Base-by-base conservation (phyloP, 2,113 vertebrate species). In the Xenus cinereus region DNA sequence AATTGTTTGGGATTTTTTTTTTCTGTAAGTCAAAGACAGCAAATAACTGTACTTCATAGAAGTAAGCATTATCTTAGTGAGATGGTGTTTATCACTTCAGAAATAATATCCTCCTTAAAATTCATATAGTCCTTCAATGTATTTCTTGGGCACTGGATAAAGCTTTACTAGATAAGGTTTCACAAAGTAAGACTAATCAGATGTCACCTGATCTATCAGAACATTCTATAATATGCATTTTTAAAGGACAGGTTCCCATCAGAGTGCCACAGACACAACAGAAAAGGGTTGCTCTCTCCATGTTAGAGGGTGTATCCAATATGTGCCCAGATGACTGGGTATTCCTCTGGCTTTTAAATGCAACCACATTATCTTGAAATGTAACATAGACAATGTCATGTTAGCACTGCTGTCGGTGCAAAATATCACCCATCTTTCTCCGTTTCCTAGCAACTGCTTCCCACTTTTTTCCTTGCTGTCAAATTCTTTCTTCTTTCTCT, bases 381-480 rank as follows among this genome's bases (percentile, higher is more conserved):
- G 23, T 75, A 85, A 56, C 48, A 56, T 3, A 90, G 68, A 51
- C 88, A 79, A 51, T 75, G 83, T 72, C 83, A 84, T 39, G 51
- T 93, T 93, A 92, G 51, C 86, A 64, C 51, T 72, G 54, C 56
- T 93, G 85, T 46, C 1, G 14, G 64, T 94, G 68, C 48, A 94
- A 94, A 93, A 82, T 57, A 95, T 68, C 72, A 66, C 26, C 64
- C 45, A 68, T 90, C 76, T 43, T 90, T 86, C 83, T 75, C 48
- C 0, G 45, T 95, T 45, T 94, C 96, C 83, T 96, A 96, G 95
- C 92, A 97, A 97, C 95, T 27, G 37, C 86, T 94, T 97, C 66
- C 69, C 86, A 94, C 83, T 69, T 93, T 87, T 93, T 87, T 81
- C 39, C 53, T 77, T 82, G 62, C 80, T 94, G 93, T 92, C 90